phyloP scores from a whole-genome alignment of 2,797 vertebrate genomes.

The Epinephelus coioides region DNA sequence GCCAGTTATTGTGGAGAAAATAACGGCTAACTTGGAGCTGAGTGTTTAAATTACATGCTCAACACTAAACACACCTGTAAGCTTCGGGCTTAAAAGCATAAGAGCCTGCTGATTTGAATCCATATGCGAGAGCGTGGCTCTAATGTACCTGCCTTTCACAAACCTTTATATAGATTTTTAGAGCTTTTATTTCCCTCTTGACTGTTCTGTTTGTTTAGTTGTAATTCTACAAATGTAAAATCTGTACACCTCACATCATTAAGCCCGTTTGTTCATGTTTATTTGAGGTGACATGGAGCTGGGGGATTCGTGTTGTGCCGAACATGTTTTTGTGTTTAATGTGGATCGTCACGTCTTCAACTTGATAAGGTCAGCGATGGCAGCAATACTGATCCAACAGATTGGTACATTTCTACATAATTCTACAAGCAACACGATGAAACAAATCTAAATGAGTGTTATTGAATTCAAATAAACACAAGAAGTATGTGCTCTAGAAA shows the following conservation, averaged over 20 bases:
- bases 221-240: neutral
- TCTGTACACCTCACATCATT: neutral
- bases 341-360: too few species aligned
- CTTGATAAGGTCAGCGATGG: neutral
- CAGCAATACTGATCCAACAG: neutral
- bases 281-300: neutral
- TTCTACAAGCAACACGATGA: neutral
- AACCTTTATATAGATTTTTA: constrained; percentile 6
- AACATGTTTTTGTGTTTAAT: too few species aligned
- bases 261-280: neutral
- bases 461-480: too few species aligned
- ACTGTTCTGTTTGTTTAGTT: constrained; percentile 8
- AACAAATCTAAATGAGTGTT: neutral
- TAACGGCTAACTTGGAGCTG: neutral
- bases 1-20: constrained; percentile 3
- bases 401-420: neutral
- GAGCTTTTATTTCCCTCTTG: neutral
- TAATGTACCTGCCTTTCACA: constrained; percentile 7
- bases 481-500: too few species aligned
- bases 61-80: neutral
- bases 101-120: constrained; percentile 10
- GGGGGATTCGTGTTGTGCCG: neutral
- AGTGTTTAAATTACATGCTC: constrained; percentile 11
- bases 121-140: neutral
- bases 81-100: constrained; percentile 8